Base-by-base conservation (phyloP, 2,888 invertebrate species). In the Erpobdella octoculata region DNA sequence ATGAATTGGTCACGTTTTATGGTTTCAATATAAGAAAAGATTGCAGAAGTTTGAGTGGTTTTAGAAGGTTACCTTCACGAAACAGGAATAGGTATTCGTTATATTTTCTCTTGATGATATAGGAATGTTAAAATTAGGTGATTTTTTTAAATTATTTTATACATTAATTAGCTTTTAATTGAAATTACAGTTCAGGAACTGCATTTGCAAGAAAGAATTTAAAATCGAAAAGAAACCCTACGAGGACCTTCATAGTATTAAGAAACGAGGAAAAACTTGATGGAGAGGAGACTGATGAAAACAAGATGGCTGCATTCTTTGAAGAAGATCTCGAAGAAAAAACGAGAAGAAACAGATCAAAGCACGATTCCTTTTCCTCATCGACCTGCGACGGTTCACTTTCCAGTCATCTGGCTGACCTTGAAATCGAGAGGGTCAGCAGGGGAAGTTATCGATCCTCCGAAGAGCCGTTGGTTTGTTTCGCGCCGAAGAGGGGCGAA, bases 11-110 rank as follows among this genome's bases (percentile, higher is more conserved):
- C 18, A 87, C 90, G 0, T 87, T 89, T 70, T 94, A 94, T 82
- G 94, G 94, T 0, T 96, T 95, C 83, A 95, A 97, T 79, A 96
- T 96, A 75, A 86, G 94, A 31, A 76, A 77, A 18, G 73, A 76
- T 59, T 79, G 80, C 71, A 77, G 58, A 28, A 37, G 25, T 21
- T 46, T 53, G 35, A 21, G 36, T 33, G 21, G 46, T n/a, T 33
- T 53, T 18, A 46, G 28, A 15, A 48, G 58, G 33, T 48, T 35
- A 4, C 36, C 25, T 21, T 53, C 58, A 35, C 48, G 35, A 28
- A 38, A 33, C 35, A 48, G n/a, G n/a, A 35, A 53, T 12, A 69
- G 53, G 58, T 69, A 21, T 15, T 38, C 48, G 1, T 35, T 8
- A 46, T 15, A 15, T 21, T 8, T 25, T 12, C 8, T 53, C 53